Conservation (phyloP, 2,888 invertebrate genomes). For the Melangyna quadrimaculata region DNA sequence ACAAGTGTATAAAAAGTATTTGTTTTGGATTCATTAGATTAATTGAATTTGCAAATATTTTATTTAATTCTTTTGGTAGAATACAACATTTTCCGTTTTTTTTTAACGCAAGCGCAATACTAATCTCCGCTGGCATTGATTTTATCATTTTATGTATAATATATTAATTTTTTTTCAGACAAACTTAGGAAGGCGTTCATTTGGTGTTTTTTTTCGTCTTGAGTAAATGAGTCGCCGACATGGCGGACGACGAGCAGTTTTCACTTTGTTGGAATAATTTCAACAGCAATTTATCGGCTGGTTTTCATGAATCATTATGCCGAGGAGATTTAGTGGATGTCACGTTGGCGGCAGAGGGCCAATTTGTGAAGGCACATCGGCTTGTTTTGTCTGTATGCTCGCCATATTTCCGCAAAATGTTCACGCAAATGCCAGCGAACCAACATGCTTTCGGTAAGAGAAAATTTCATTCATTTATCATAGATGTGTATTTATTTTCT, state of each 20-base stretch:
- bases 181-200: constrained; percentile 19
- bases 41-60: neutral
- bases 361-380: constrained; percentile 87
- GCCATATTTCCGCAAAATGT: constrained; percentile 88
- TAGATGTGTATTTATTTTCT: neutral
- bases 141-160: constrained; percentile 28
- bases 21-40: too few species aligned
- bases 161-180: constrained; percentile 11
- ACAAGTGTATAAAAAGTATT: constrained; percentile 29
- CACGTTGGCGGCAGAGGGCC: constrained; percentile 87
- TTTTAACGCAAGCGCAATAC: constrained; percentile 51
- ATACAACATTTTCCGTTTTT: neutral
- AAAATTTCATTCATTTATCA: neutral
- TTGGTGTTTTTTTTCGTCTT: constrained; percentile 22
- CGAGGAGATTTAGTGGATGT: constrained; percentile 87
- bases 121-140: constrained; percentile 23
- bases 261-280: constrained; percentile 90
- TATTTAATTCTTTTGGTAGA: neutral
- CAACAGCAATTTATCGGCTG: constrained; percentile 87
- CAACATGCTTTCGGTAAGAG: constrained; percentile 85
- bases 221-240: constrained; percentile 80
- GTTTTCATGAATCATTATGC: constrained; percentile 87
- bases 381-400: constrained; percentile 88
- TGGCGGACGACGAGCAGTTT: constrained; percentile 88
- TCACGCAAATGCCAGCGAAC: constrained; percentile 86